Evolutionary conservation across 2,113 vertebrate species (phyloP).

Genomic region (Lampris incognitus): DNA sequence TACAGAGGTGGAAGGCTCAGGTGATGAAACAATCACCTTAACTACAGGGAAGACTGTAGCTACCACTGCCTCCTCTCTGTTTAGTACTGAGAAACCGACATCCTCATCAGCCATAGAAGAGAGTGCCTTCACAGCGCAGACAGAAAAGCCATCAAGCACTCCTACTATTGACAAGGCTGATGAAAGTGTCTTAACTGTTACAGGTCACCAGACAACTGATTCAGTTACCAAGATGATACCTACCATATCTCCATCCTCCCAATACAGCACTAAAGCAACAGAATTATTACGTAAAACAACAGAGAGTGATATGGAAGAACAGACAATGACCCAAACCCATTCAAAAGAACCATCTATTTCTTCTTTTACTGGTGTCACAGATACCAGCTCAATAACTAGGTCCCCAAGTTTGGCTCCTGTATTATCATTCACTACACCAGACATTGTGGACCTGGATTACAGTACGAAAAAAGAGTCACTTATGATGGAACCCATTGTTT

Average conservation of each 20-base stretch:
- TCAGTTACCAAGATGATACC: neutral
- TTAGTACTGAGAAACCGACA: neutral
- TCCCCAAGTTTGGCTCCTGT: no score
- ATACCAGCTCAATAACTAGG: no score
- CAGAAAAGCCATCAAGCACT: neutral
- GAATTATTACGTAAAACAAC: neutral
- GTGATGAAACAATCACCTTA: neutral
- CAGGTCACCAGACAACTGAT: conserved; percentile 17
- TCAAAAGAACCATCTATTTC: neutral
- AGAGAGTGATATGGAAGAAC: neutral
- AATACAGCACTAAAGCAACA: conserved; percentile 11
- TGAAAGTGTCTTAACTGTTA: neutral
- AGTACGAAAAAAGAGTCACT: no score
- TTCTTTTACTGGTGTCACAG: no score
- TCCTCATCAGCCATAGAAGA: neutral
- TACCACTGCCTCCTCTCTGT: neutral
- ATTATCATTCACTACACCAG: no score
- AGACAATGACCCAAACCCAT: neutral
- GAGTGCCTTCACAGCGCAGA: neutral
- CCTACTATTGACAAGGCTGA: no score
- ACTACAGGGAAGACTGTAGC: neutral
- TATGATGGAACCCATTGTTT: no score
- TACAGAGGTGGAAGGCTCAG: neutral
- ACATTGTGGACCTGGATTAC: no score
- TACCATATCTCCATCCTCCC: neutral